Conservation (phyloP, 2,797 vertebrate species). For the Gymnothorax javanicus region DNA sequence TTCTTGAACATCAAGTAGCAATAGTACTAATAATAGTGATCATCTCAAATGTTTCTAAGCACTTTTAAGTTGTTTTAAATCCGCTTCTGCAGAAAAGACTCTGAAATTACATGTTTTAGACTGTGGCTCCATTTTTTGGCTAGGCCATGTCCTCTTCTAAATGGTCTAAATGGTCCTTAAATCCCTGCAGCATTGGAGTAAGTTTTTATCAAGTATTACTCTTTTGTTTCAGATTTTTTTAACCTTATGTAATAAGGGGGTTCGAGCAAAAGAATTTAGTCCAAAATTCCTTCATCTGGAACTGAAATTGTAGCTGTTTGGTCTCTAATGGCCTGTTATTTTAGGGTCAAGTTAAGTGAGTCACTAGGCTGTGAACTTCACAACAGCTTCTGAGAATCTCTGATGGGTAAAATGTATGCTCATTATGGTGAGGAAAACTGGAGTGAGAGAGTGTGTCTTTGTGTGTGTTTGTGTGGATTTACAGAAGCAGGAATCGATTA, state of each 20-base stretch:
- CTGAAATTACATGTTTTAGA: neutral
- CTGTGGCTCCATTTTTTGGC: neutral
- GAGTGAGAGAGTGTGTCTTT: neutral
- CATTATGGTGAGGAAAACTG: neutral
- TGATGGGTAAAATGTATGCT: neutral
- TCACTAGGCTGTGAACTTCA: neutral
- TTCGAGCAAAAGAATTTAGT: neutral
- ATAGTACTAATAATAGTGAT: neutral
- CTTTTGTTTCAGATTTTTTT: neutral
- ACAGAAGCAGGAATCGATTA: neutral
- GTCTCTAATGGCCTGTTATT: no score
- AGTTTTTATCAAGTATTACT: neutral
- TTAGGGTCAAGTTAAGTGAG: neutral
- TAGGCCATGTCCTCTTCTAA: neutral
- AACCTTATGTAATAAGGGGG: neutral
- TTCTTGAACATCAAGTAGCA: neutral
- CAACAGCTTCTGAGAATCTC: neutral
- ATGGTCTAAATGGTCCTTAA: neutral
- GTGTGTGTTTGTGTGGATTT: neutral
- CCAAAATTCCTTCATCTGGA: neutral
- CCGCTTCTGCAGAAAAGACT: neutral
- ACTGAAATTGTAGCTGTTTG: neutral
- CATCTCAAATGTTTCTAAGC: neutral
- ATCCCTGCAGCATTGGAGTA: neutral
- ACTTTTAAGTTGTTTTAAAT: neutral